These are phyloP conservation scores for Apis mellifera DNA, from an alignment of 1,140 invertebrate species.

Conservation along the genomic window DNA sequence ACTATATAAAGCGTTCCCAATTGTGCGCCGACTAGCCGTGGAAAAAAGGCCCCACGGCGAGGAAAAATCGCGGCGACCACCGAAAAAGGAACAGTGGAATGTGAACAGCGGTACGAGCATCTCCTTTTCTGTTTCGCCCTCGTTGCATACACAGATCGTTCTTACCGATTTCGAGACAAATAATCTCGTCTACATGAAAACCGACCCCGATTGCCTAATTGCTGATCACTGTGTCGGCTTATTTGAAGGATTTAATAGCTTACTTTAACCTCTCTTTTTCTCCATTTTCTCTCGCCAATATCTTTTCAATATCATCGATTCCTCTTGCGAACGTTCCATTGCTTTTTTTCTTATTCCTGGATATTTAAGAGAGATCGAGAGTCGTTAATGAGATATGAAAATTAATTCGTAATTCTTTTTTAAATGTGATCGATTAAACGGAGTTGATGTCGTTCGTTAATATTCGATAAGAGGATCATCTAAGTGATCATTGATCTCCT, in stretches of 20 bases:
- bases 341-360: too few relatives aligned
- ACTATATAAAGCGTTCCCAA: conserved; percentile 52
- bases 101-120: conserved; percentile 10
- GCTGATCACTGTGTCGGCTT: conserved; percentile 31
- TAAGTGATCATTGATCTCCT: too few relatives aligned
- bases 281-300: neutral
- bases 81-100: conserved; percentile 44
- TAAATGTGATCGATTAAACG: too few relatives aligned
- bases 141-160: conserved; percentile 30
- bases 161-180: conserved; percentile 47
- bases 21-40: conserved; percentile 37
- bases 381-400: too few relatives aligned
- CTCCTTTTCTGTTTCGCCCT: conserved; percentile 27
- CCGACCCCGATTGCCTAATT: conserved; percentile 42
- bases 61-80: conserved; percentile 50
- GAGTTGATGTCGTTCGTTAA: too few relatives aligned
- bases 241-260: conserved; percentile 53
- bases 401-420: too few relatives aligned
- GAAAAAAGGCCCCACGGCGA: conserved; percentile 47
- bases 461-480: too few relatives aligned
- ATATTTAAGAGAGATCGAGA: too few relatives aligned
- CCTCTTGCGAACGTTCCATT: neutral
- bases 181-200: conserved; percentile 48
- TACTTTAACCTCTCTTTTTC: conserved; percentile 13
- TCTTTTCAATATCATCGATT: neutral